Evolutionary conservation across 2,797 vertebrate species (phyloP), one percentile per base, ranked within the genome.

Genomic region (Ctenopoma kingsleyae): DNA sequence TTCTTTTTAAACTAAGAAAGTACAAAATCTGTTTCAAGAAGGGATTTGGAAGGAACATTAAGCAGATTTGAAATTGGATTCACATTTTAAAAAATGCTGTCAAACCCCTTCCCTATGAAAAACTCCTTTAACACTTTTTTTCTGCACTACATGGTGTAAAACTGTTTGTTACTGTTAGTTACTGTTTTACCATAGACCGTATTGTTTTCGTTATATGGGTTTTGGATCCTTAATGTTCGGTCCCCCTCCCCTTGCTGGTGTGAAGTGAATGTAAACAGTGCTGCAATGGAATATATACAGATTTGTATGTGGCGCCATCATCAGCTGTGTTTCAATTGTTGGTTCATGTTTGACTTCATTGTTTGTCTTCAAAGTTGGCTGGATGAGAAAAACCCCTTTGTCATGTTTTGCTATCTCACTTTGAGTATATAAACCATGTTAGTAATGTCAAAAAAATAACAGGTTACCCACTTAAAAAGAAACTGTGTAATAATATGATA

Each of bases 231-330:
- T 46, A 16, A 41, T 56, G 32, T 47, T 27, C 11, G 43, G n/a
- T 19, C 1, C 2, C 44, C 41, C 43, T n/a, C 43, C 43, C n/a
- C n/a, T 1, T 19, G 43, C n/a, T 46, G n/a, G n/a, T 46, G 44
- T 46, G n/a, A 44, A 27, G 17, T 46, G 50, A 77, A 44, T 2
- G n/a, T 48, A 55, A 64, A 60, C 59, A 60, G 10, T 2, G 35
- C 46, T 35, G 53, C 52, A 62, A 2, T 56, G 35, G 19, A 60
- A 61, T 5, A 57, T 12, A 4, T n/a, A 36, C 4, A 49, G 1
- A 25, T 64, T 60, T 52, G 27, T 30, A n/a, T 57, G 60, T 59
- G 67, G 80, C 44, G 44, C 57, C 57, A 10, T 8, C 16, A 19
- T 58, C 51, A 15, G 22, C 44, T 19, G 43, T 44, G 17, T 19